Base-by-base conservation (phyloP, 1,140 invertebrate genomes). In the Lasioglossum baleicum region DNA sequence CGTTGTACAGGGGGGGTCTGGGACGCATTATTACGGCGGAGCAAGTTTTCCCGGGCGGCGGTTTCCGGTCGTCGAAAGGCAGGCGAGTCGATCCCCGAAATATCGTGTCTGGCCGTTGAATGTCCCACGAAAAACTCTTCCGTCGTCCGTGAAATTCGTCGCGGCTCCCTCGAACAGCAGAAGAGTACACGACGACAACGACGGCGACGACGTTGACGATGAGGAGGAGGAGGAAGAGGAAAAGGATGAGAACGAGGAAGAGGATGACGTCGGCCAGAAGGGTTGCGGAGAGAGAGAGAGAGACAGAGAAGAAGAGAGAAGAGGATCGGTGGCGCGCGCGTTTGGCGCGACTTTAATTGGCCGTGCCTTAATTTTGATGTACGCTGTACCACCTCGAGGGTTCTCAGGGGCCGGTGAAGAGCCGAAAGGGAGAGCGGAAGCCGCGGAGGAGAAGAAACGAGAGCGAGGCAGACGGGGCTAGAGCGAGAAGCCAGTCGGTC, bases 341-440 rank as follows among this genome's bases (percentile, higher is more conserved):
- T 83, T 87, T 89, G 72, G 87, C 87, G 79, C 87, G 76, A 84
- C 86, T 90, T 90, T 90, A 90, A 90, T 90, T 90, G 91, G 88
- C 84, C 87, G 89, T 90, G 88, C 85, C 87, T 90, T 90, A 89
- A 91, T 92, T 91, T 90, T 85, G 83, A 88, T 88, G 90, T 88
- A 84, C 88, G 80, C 84, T 84, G 87, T 87, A 88, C 88, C 83
- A 82, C 75, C 74, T 90, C 66, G 82, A 90, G 87, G 82, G 82
- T 78, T 80, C 86, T 82, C 63, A 80, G 85, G 31, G 84, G 81
- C 83, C 78, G 82, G 80, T 75, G 82, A 86, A 85, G 85, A 83
- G 70, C 35, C 72, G 77, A 61, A 78, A 58, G 56, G 76, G 65
- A 84, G 44, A 76, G 61, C 63, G 64, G 68, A 83, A 75, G 64